These are phyloP conservation scores for Tipula helvola DNA, from an alignment of 2,888 invertebrate genomes.

Conservation along the genomic window DNA sequence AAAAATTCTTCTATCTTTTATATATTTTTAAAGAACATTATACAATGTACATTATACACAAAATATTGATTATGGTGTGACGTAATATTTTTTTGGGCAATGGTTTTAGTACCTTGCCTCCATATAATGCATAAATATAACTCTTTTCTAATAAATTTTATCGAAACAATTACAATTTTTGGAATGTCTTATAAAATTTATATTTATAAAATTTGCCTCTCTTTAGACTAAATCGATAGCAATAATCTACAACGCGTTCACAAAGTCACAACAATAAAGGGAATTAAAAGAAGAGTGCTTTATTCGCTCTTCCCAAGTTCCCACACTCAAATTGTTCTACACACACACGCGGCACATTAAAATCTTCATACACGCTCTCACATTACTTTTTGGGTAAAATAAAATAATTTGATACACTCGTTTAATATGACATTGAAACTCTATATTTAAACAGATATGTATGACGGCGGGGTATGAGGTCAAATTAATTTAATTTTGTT, in stretches of 20 bases:
- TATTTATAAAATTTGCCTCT: background rate
- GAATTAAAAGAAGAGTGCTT: background rate
- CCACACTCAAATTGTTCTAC: background rate
- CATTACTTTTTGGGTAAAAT: background rate
- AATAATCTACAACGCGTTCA: background rate
- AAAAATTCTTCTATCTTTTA: background rate
- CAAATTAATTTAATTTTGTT: background rate
- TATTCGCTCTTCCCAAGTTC: background rate
- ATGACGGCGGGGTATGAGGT: background rate
- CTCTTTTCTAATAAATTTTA: background rate
- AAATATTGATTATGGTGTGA: background rate
- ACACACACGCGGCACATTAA: background rate
- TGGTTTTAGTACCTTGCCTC: background rate
- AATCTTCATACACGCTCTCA: background rate
- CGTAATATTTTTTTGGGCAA: background rate
- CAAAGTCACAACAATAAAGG: background rate
- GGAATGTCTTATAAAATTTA: background rate
- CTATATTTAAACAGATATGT: background rate
- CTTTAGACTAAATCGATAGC: background rate
- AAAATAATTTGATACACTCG: background rate
- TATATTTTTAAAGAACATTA: background rate
- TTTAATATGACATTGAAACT: background rate
- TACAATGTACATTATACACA: background rate
- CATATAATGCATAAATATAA: background rate
- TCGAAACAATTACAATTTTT: background rate